Base-by-base conservation (phyloP, 2,888 invertebrate genomes). In the Dolomedes plantarius region DNA sequence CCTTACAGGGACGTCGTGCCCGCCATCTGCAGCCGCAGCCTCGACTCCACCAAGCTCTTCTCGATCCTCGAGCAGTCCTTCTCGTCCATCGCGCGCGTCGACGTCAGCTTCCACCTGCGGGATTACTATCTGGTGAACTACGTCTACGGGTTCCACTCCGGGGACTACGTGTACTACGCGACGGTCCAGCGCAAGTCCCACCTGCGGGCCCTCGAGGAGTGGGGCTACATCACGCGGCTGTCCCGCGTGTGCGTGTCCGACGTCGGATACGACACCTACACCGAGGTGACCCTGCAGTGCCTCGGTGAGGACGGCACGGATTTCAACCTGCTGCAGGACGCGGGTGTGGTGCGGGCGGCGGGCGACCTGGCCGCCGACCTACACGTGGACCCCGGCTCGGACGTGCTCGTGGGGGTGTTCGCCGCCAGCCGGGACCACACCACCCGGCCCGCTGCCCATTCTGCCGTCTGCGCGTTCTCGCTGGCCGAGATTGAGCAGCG, bases 101-200 rank as follows among this genome's bases (percentile, higher is more conserved):
- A 89, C 67, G 89, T 89, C 68, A 86, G 86, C 64, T 88, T 87
- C 28, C 89, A 89, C 62, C 68, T 97, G 92, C 94, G 97, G 89
- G 97, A 97, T 92, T 96, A 97, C 91, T 98, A 97, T 92, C 94
- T 97, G 89, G 98, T 99, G 89, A 95, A 97, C 71, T 99, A 99
- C 92, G 94, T 98, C 76, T 97, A 97, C 92, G 98, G 98, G 79
- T 99, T 99, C 92, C 96, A 97, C 92, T 96, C 97, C 73, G 96
- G 96, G 90, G 96, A 96, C 90, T 98, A 96, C 93, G 97, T 98
- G 39, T 99, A 99, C 91, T 98, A 98, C 92, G 95, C 98, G 82
- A 94, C 98, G 86, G 96, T 98, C 65, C 99, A 99, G 91, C 97
- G 97, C 91, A 95, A 96, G 91, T 97, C 97, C 9, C 96, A 96